A percentile compares a stretch with the other conserved stretches of the same genome.
Conservation (phyloP, 2,888 invertebrate genomes). For the Abrostola triplasia region DNA sequence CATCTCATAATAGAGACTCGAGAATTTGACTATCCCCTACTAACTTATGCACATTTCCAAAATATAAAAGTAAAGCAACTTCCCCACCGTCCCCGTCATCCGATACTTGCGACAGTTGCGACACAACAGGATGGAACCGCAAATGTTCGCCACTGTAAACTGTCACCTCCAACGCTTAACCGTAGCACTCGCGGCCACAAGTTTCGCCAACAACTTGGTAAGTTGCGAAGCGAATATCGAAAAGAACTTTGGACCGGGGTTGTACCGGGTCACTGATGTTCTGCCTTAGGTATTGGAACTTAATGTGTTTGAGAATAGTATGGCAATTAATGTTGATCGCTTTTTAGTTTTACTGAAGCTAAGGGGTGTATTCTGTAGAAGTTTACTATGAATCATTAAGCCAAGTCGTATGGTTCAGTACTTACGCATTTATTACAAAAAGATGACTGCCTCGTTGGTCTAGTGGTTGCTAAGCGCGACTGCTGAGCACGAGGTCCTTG, state of each 20-base stretch:
- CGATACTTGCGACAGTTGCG: constrained; percentile 56
- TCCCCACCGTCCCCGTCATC: constrained; percentile 17
- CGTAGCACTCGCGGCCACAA: constrained; percentile 70
- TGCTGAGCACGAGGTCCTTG: too few species aligned
- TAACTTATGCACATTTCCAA: background rate
- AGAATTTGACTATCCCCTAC: background rate
- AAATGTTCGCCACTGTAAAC: constrained; percentile 73
- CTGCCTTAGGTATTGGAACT: constrained; percentile 35
- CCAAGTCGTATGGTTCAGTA: background rate
- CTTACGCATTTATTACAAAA: too few species aligned
- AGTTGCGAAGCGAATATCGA: constrained; percentile 69
- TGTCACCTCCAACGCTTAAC: constrained; percentile 64
- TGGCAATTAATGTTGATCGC: background rate
- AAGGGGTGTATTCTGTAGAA: background rate
- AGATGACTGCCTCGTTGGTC: too few species aligned
- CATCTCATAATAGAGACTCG: too few species aligned
- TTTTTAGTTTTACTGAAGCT: background rate
- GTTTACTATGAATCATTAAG: background rate
- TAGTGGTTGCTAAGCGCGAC: too few species aligned
- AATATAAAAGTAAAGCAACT: constrained; percentile 34
- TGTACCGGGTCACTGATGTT: constrained; percentile 54
- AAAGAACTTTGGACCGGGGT: constrained; percentile 52
- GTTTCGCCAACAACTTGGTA: constrained; percentile 68
- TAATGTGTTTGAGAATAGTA: constrained; percentile 11
- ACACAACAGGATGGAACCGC: constrained; percentile 60